Conservation (phyloP, 2,113 vertebrate genomes). For the Peromyscus leucopus region DNA sequence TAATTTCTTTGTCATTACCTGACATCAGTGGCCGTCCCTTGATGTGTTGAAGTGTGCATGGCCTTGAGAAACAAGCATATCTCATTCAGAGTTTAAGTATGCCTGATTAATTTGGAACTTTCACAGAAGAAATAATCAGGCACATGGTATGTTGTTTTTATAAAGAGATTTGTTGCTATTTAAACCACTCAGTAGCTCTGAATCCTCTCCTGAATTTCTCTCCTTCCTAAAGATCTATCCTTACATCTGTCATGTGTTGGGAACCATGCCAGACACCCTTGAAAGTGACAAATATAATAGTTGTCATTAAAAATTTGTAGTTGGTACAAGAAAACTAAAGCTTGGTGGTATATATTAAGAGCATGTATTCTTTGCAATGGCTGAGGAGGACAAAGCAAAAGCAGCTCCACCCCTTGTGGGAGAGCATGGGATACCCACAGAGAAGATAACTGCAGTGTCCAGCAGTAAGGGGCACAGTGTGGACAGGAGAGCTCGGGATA, state of each 20-base stretch:
- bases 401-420: background rate
- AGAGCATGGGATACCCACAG: background rate
- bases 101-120: background rate
- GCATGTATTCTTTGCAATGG: background rate
- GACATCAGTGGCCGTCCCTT: background rate
- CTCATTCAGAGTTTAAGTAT: background rate
- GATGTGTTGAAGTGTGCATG: background rate
- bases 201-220: too few relatives aligned
- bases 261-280: too few relatives aligned
- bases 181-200: background rate
- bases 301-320: background rate
- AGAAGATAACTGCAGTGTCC: background rate
- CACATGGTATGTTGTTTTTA: background rate
- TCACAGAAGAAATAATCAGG: background rate
- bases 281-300: background rate
- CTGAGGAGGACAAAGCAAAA: background rate
- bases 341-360: background rate
- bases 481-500: background rate
- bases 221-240: background rate
- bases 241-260: background rate
- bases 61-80: background rate
- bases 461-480: background rate
- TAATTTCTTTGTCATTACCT: background rate
- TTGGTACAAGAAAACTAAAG: background rate
- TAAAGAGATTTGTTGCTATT: background rate